Evolutionary conservation across 2,797 vertebrate species (phyloP).

Genomic region (Carcharodon carcharias): DNA sequence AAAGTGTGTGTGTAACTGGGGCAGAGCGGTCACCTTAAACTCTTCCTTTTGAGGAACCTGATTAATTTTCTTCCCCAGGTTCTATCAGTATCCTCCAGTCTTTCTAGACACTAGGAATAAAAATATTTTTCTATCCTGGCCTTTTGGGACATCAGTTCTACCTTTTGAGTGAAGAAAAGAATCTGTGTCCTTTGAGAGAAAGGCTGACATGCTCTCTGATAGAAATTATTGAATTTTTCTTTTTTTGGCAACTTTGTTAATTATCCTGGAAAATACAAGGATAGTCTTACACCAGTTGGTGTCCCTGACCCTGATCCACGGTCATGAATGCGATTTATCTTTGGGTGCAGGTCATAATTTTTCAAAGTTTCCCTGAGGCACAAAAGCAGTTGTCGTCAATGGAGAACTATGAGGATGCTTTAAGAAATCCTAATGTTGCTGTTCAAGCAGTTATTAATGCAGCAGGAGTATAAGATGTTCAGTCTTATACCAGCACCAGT

Average conservation of each 20-base stretch:
- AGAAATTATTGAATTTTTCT: neutral
- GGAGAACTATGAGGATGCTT: neutral
- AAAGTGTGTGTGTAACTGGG: neutral
- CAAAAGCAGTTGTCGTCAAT: neutral
- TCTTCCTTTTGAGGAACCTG: neutral
- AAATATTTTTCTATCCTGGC: neutral
- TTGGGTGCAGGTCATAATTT: neutral
- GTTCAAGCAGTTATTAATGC: neutral
- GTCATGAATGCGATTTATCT: neutral
- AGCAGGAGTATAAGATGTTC: neutral
- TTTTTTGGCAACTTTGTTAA: neutral
- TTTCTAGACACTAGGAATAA: neutral
- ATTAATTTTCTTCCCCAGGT: neutral
- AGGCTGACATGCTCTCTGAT: neutral
- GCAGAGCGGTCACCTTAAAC: neutral
- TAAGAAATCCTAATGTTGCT: neutral
- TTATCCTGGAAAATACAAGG: neutral
- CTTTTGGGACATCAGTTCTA: too few relatives aligned
- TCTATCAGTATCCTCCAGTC: neutral
- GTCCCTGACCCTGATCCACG: neutral
- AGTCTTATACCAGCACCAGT: neutral
- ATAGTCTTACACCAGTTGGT: neutral
- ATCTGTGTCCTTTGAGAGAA: neutral
- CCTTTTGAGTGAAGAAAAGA: neutral
- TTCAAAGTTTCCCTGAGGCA: neutral